These are phyloP conservation scores for Eurytoma adleriae DNA, from an alignment of 2,888 invertebrate species.

Conservation along the genomic window DNA sequence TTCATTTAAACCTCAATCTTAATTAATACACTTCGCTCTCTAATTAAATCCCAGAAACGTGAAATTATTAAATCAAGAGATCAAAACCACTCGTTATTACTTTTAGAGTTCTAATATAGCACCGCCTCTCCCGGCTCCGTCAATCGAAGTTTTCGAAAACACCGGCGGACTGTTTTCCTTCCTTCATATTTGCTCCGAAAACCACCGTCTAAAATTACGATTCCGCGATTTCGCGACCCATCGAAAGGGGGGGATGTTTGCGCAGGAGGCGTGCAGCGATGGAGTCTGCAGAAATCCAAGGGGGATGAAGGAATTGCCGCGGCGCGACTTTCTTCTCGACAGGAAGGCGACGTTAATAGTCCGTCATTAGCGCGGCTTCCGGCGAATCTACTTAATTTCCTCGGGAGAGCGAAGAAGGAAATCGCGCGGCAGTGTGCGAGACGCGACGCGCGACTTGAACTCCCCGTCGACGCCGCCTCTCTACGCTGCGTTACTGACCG, in stretches of 20 bases:
- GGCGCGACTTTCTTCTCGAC: not conserved
- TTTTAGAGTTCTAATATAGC: not conserved
- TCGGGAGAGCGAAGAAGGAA: constrained; percentile 37
- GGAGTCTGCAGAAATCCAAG: not conserved
- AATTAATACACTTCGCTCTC: no score
- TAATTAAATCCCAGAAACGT: no score
- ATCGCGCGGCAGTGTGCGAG: constrained; percentile 1
- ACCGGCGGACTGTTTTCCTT: constrained; percentile 2
- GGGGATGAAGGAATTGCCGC: no score
- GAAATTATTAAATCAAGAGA: no score
- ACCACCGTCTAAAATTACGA: constrained; percentile 33
- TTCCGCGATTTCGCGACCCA: constrained; percentile 9
- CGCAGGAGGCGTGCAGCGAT: not conserved
- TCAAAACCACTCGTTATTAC: no score
- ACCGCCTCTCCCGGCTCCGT: not conserved
- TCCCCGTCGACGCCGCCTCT: not conserved
- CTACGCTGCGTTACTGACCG: not conserved
- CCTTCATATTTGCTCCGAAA: not conserved
- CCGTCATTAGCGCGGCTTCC: constrained; percentile 41
- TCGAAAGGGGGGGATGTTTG: not conserved
- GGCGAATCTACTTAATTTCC: constrained; percentile 40
- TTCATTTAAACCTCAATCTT: no score
- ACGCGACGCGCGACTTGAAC: no score
- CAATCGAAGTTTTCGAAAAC: constrained; percentile 13
- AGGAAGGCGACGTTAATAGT: constrained; percentile 30